Evolutionary conservation across 2,888 invertebrate species (phyloP).

Genomic region (Chloroclystis v-ata): DNA sequence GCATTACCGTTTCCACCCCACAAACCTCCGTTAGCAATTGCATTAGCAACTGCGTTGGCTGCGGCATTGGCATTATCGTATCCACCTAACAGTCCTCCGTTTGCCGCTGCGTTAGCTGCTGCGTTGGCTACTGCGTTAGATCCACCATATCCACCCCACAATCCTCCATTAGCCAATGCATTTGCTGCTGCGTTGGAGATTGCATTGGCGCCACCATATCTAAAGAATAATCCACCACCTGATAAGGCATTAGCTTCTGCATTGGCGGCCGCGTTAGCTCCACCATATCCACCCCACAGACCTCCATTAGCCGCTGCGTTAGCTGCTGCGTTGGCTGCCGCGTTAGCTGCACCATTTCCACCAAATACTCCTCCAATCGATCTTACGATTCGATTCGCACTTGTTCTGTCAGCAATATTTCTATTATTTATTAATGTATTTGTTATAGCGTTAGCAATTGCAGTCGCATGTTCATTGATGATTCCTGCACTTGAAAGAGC

Average conservation of each 20-base stretch:
- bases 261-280: neutral
- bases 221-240: neutral
- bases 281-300: neutral
- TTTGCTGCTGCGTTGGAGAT: conserved; percentile 5
- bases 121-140: neutral
- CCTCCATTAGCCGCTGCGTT: neutral
- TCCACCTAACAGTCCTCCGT: neutral
- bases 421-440: conserved; percentile 6
- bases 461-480: neutral
- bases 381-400: conserved; percentile 1
- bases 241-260: neutral
- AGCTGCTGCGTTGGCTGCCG: conserved; percentile 4
- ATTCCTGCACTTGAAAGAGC: too few relatives aligned
- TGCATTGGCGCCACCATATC: neutral
- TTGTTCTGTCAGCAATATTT: neutral
- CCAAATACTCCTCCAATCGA: neutral
- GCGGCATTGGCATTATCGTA: neutral
- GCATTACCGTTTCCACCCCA: neutral
- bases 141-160: neutral
- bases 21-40: neutral
- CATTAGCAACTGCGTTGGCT: neutral
- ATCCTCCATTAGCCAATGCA: neutral
- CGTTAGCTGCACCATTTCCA: neutral
- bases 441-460: neutral
- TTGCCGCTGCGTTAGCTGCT: neutral